Percentiles rank a stretch among this genome's conserved stretches.
Evolutionary conservation across 2,888 invertebrate genomes (phyloP).

Genomic region (Protophormia terraenovae): DNA sequence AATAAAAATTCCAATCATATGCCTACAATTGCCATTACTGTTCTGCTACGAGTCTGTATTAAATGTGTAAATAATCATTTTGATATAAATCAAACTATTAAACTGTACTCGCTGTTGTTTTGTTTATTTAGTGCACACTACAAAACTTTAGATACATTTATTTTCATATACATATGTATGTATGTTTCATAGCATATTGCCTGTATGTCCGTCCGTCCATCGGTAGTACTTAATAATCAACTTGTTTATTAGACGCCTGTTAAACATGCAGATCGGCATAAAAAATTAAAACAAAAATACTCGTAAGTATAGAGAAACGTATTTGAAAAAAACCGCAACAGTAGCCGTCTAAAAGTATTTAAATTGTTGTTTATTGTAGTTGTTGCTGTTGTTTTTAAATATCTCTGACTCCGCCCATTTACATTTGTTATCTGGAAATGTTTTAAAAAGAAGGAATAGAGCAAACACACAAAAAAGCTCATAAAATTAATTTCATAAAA

Average conservation of each 20-base stretch:
- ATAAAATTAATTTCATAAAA: constrained; percentile 37
- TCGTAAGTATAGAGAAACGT: not conserved
- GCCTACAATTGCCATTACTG: constrained; percentile 11
- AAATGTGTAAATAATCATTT: constrained; percentile 56
- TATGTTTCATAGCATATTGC: not conserved
- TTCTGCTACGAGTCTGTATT: constrained; percentile 6
- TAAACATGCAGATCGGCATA: constrained; percentile 55
- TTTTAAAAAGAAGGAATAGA: constrained; percentile 25
- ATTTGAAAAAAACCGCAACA: constrained; percentile 59
- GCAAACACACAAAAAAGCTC: constrained; percentile 21
- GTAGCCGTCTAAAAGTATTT: constrained; percentile 63
- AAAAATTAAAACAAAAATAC: not conserved
- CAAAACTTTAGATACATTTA: not conserved
- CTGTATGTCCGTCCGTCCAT: not conserved
- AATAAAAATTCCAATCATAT: constrained; percentile 53
- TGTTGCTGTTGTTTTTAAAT: constrained; percentile 45
- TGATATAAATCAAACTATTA: constrained; percentile 65
- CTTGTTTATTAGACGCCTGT: constrained; percentile 65
- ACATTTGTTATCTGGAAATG: constrained; percentile 50
- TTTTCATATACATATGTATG: not conserved
- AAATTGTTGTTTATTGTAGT: constrained; percentile 41
- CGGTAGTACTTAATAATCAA: constrained; percentile 49
- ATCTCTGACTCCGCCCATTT: constrained; percentile 63
- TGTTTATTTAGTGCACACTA: constrained; percentile 50
- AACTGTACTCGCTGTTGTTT: constrained; percentile 53